Percentiles rank a stretch among this genome's conserved stretches.
phyloP scores from a whole-genome alignment of 2,797 vertebrate genomes.

The Halcyon chelicuti region DNA sequence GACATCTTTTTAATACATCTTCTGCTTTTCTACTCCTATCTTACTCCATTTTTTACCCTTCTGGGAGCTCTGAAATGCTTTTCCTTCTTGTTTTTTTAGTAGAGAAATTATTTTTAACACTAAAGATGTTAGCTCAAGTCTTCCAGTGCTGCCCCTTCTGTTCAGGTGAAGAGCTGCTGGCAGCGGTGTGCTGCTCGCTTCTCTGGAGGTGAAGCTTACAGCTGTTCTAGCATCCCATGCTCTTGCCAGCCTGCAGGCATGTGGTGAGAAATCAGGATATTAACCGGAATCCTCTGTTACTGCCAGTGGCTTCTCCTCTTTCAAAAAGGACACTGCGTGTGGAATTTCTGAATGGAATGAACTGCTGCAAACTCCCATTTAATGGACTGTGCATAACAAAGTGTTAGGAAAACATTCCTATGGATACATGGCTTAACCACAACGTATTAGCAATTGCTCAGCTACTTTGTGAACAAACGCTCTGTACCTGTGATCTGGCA shows the following conservation, averaged over 20 bases:
- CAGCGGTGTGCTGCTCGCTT: not conserved
- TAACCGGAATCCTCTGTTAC: not conserved
- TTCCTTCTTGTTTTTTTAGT: not conserved
- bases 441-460: not conserved
- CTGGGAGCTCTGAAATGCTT: not conserved
- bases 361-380: not conserved
- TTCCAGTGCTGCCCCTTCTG: not conserved
- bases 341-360: not conserved
- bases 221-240: not conserved
- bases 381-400: not conserved
- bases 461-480: not conserved
- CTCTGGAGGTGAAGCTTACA: not conserved
- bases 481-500: not conserved
- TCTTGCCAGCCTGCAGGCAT: not conserved
- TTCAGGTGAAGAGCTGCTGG: not conserved
- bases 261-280: not conserved
- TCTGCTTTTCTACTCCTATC: not conserved
- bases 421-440: not conserved
- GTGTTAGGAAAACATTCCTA: not conserved
- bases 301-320: not conserved
- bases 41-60: not conserved
- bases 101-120: not conserved
- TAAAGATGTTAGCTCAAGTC: not conserved
- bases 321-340: not conserved
- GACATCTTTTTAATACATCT: not conserved